A percentile compares a stretch with the other conserved stretches of the same genome.
These are phyloP conservation scores for Cyanoramphus novaezelandiae DNA, from an alignment of 2,113 vertebrate species.

Conservation along the genomic window DNA sequence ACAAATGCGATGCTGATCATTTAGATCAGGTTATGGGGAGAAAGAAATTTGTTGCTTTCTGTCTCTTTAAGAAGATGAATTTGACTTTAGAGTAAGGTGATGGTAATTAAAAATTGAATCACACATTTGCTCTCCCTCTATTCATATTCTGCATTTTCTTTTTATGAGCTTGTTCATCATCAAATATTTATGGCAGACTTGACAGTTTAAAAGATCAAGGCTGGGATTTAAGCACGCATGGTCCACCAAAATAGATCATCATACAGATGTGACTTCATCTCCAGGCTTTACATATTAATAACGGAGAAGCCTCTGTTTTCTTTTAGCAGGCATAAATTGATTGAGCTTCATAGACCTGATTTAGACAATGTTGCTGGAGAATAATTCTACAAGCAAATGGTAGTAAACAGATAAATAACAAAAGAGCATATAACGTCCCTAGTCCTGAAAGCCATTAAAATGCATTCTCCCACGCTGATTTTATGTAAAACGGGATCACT, in stretches of 20 bases:
- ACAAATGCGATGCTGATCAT: background rate
- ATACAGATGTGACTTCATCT: constrained; percentile 63
- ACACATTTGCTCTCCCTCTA: constrained; percentile 37
- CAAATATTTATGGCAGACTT: constrained; percentile 72
- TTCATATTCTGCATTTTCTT: constrained; percentile 67
- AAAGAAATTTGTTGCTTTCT: constrained; percentile 1
- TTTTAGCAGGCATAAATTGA: constrained; percentile 24
- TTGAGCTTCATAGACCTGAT: background rate
- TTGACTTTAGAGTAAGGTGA: constrained; percentile 14
- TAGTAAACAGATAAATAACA: background rate
- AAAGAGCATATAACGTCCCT: background rate
- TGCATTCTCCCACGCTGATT: background rate
- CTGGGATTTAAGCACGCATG: constrained; percentile 44
- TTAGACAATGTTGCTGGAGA: background rate
- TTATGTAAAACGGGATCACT: background rate
- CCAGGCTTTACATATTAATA: constrained; percentile 63
- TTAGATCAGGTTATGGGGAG: background rate
- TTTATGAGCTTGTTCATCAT: constrained; percentile 71
- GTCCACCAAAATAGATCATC: constrained; percentile 67
- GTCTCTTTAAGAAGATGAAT: background rate
- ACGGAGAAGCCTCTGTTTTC: background rate
- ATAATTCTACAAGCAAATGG: background rate
- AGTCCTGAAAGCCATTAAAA: background rate
- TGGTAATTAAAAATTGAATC: constrained; percentile 72
- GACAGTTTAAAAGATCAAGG: constrained; percentile 69